These are phyloP conservation scores for Meles meles DNA, from an alignment of 2,113 vertebrate species.

Conservation along the genomic window DNA sequence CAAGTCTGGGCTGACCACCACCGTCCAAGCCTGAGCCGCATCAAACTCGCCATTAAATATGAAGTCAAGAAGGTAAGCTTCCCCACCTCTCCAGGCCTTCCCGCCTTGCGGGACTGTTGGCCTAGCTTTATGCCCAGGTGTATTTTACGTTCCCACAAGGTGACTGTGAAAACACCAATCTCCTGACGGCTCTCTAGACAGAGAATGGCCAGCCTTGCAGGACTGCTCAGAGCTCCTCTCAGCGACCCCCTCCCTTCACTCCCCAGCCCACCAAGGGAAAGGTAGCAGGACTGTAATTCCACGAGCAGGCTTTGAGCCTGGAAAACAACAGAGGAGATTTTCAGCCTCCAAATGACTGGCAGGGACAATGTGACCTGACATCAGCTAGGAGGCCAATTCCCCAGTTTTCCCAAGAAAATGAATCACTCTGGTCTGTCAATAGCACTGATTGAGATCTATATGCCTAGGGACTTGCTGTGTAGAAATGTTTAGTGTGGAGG, in stretches of 20 bases:
- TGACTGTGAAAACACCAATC: not conserved
- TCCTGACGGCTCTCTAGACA: not conserved
- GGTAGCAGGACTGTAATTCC: not conserved
- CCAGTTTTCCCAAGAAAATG: not conserved
- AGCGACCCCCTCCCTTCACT: not conserved
- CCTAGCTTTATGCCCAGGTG: not conserved
- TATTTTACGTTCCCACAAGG: not conserved
- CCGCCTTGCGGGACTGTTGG: not conserved
- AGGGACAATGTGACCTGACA: not conserved
- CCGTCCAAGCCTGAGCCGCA: conserved; percentile 93
- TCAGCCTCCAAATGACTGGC: not conserved
- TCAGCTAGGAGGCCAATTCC: not conserved
- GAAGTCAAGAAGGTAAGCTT: conserved; percentile 96
- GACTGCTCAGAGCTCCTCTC: not conserved
- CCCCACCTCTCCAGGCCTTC: not conserved
- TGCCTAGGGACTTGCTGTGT: not conserved
- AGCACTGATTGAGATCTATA: not conserved
- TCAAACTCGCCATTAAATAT: conserved; percentile 97
- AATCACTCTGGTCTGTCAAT: not conserved
- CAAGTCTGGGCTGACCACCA: conserved; percentile 89
- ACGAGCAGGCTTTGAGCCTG: not conserved
- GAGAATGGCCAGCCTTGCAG: not conserved
- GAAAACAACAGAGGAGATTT: not conserved
- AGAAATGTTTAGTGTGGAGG: not conserved
- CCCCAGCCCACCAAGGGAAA: not conserved